Conservation (phyloP, 2,888 invertebrate genomes). For the Drosophila niveifrons region DNA sequence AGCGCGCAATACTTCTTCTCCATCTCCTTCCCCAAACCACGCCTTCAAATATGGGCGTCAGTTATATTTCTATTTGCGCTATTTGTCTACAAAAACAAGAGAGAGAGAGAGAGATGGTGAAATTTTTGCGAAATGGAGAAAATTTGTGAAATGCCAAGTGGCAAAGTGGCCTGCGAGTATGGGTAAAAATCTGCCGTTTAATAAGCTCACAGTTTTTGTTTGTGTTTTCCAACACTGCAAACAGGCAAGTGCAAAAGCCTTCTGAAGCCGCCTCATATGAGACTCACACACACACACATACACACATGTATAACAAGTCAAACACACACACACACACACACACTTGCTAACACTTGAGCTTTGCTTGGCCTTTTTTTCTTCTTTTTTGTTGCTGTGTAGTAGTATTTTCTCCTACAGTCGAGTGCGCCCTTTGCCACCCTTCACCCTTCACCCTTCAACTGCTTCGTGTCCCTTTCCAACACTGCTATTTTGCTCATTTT, state of each 20-base stretch:
- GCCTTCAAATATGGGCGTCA: slow-evolving; percentile 40
- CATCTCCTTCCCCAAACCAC: background rate
- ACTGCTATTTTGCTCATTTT: slow-evolving; percentile 72
- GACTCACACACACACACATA: slow-evolving; percentile 13
- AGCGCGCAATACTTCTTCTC: slow-evolving; percentile 5
- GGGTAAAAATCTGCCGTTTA: slow-evolving; percentile 65
- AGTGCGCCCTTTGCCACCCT: slow-evolving; percentile 16
- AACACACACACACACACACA: slow-evolving; percentile 39
- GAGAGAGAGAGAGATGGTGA: slow-evolving; percentile 11
- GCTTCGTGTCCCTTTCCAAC: background rate
- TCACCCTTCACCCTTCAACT: slow-evolving; percentile 7
- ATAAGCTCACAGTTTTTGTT: slow-evolving; percentile 80
- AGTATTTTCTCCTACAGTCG: slow-evolving; percentile 28
- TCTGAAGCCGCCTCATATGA: slow-evolving; percentile 56
- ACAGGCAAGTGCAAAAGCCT: slow-evolving; percentile 52
- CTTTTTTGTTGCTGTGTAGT: too few species aligned
- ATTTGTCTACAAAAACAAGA: slow-evolving; percentile 66
- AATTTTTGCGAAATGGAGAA: slow-evolving; percentile 11
- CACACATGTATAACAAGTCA: slow-evolving; percentile 41
- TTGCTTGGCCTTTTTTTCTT: slow-evolving; percentile 53
- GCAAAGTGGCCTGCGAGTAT: background rate
- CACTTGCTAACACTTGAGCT: slow-evolving; percentile 61
- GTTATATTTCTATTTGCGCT: slow-evolving; percentile 74
- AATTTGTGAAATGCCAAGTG: slow-evolving; percentile 14
- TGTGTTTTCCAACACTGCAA: slow-evolving; percentile 79